A percentile compares a stretch with the other conserved stretches of the same genome.
Conservation (phyloP, 2,888 invertebrate genomes). For the Luperina testacea region DNA sequence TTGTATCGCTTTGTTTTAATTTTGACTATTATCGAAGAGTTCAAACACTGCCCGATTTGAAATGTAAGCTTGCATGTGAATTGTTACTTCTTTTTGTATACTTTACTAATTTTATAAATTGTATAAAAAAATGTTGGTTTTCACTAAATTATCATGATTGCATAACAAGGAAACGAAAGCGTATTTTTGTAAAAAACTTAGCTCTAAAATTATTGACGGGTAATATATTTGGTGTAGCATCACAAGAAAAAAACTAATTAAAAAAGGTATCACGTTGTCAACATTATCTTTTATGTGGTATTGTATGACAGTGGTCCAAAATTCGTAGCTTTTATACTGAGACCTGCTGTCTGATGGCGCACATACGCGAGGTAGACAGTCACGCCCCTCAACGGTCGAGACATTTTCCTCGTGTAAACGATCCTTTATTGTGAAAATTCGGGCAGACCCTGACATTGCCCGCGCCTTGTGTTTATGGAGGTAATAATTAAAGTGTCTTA, state of each 20-base stretch:
- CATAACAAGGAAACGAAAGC: slow-evolving; percentile 11
- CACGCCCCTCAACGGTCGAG: background rate
- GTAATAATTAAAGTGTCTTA: slow-evolving; percentile 57
- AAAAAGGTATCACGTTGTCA: slow-evolving; percentile 19
- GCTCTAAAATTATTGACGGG: slow-evolving; percentile 27
- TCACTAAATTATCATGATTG: slow-evolving; percentile 52
- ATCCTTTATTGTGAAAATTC: slow-evolving; percentile 13
- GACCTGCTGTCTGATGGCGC: background rate
- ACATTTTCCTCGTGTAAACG: slow-evolving; percentile 2
- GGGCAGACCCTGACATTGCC: slow-evolving; percentile 7
- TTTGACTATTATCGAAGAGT: slow-evolving; percentile 12
- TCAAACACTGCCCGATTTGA: slow-evolving; percentile 20
- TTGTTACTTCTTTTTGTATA: slow-evolving; percentile 55
- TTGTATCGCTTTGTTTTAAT: slow-evolving; percentile 4
- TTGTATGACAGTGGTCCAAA: slow-evolving; percentile 26
- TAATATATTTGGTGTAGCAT: slow-evolving; percentile 40
- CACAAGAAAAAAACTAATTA: slow-evolving; percentile 40
- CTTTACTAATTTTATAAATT: slow-evolving; percentile 41
- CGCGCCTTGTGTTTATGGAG: slow-evolving; percentile 28
- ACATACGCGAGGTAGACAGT: background rate
- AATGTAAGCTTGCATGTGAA: slow-evolving; percentile 34
- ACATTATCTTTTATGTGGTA: slow-evolving; percentile 29
- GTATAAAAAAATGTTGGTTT: slow-evolving; percentile 68
- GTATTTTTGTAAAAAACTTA: slow-evolving; percentile 20
- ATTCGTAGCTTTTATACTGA: slow-evolving; percentile 17